Evolutionary conservation across 2,113 vertebrate genomes (phyloP).

Genomic region (Pleuronectes platessa): DNA sequence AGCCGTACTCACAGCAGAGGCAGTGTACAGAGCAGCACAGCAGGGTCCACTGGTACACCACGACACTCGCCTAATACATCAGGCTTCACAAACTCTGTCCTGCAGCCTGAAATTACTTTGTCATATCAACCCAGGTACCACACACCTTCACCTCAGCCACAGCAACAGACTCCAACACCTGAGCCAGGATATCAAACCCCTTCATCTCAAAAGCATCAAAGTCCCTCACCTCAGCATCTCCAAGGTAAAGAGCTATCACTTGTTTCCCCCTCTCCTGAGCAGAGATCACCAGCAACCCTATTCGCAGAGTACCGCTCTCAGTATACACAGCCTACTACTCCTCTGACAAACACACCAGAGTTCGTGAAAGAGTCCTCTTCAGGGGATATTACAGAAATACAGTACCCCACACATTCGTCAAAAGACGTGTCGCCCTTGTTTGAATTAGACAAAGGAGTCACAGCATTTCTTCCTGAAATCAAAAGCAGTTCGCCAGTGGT

Average conservation of each 20-base stretch:
- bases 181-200: slow-evolving; percentile 49
- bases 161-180: slow-evolving; percentile 44
- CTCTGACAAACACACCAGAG: slow-evolving; percentile 30
- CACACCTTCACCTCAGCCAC: slow-evolving; percentile 60
- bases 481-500: slow-evolving; percentile 35
- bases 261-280: slow-evolving; percentile 25
- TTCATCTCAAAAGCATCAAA: slow-evolving; percentile 37
- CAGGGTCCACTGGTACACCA: slow-evolving; percentile 37
- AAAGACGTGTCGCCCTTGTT: slow-evolving; percentile 29
- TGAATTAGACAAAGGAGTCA: slow-evolving; percentile 27
- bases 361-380: slow-evolving; percentile 7
- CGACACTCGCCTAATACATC: slow-evolving; percentile 29
- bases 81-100: slow-evolving; percentile 16
- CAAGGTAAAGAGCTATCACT: slow-evolving; percentile 52
- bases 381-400: slow-evolving; percentile 28
- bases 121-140: slow-evolving; percentile 28
- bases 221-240: slow-evolving; percentile 46
- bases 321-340: slow-evolving; percentile 14
- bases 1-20: slow-evolving; percentile 33
- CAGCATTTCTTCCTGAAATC: slow-evolving; percentile 27
- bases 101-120: slow-evolving; percentile 39
- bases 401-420: slow-evolving; percentile 18
- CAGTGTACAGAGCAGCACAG: slow-evolving; percentile 19
- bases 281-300: slow-evolving; percentile 26
- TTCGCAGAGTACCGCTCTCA: slow-evolving; percentile 29